Percentiles rank a stretch among this genome's conserved stretches.
phyloP scores from a whole-genome alignment of 2,888 invertebrate genomes.

The Acanthosoma haemorrhoidale region DNA sequence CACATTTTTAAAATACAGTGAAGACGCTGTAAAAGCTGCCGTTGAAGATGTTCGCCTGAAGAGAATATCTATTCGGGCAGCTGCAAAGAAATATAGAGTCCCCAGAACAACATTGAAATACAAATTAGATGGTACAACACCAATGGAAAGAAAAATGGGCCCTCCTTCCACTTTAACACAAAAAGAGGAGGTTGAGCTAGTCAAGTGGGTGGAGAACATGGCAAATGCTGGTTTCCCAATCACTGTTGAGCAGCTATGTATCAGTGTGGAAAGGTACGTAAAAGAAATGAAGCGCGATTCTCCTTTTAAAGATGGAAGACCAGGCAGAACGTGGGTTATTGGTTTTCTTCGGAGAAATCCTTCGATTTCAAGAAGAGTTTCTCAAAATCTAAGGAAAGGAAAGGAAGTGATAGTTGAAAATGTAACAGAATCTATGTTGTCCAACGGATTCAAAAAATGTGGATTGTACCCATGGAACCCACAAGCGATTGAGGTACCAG shows the following conservation, averaged over 20 bases:
- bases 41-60: slow-evolving; percentile 24
- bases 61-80: slow-evolving; percentile 21
- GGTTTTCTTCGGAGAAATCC: slow-evolving; percentile 36
- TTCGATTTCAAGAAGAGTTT: slow-evolving; percentile 30
- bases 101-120: slow-evolving; percentile 15
- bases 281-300: slow-evolving; percentile 32
- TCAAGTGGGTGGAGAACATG: slow-evolving; percentile 24
- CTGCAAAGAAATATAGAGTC: slow-evolving; percentile 29
- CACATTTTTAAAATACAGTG: slow-evolving; percentile 25
- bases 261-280: slow-evolving; percentile 36
- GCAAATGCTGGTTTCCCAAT: slow-evolving; percentile 33
- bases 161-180: slow-evolving; percentile 20
- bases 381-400: slow-evolving; percentile 37
- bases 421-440: slow-evolving; percentile 25
- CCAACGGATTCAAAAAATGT: slow-evolving; percentile 37
- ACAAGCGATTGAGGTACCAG: no score
- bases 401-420: slow-evolving; percentile 32
- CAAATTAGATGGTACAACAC: not conserved
- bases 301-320: slow-evolving; percentile 36
- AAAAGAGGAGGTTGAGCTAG: slow-evolving; percentile 32
- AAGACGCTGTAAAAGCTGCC: slow-evolving; percentile 25
- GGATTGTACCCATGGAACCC: slow-evolving; percentile 38
- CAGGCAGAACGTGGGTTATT: slow-evolving; percentile 37
- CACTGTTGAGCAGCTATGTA: slow-evolving; percentile 33
- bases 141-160: slow-evolving; percentile 19